Evolutionary conservation across 2,797 vertebrate species (phyloP), one percentile per base, ranked within the genome.

Genomic region (Clarias fuscus): DNA sequence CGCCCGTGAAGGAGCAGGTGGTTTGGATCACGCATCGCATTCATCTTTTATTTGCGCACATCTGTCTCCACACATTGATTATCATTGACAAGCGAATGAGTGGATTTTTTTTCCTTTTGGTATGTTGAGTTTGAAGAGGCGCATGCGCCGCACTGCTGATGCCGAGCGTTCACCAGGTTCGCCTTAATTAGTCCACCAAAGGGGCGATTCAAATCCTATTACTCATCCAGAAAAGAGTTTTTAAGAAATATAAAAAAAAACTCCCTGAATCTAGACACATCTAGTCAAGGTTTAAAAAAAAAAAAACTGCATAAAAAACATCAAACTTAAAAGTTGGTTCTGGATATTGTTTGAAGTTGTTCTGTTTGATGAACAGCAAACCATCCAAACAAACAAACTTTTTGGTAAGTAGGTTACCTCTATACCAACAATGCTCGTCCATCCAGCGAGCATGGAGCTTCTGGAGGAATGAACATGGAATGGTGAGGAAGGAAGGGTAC

Each of bases 1-100:
- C 87, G 86, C 86, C 85, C 85, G 80, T 85, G 78, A 88, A 85
- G 83, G 86, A 89, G 86, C 90, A 91, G 90, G 90, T 91, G 90
- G 85, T 89, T 79, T 40, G 77, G 89, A 90, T 91, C 88, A 91
- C 86, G 62, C 83, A 72, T 84, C 85, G 85, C 86, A 88, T 91
- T 89, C 90, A 89, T 90, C 88, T 87, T 87, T 89, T 89, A 89
- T 90, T 89, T 62, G 53, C 64, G 84, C 83, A 82, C 89, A 91
- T 91, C 89, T 90, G 90, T 84, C 77, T 80, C 85, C 82, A 86
- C 89, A 84, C 88, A 89, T 85, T 89, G 86, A 89, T 89, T 86
- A 83, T 73, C 85, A 82, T 68, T 61, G 83, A 85, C 80, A 77
- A 85, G 87, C 85, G 83, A 77, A 75, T 89, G 73, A 90, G 86